Evolutionary conservation across 2,888 invertebrate genomes (phyloP).

Genomic region (Parnassius glacialis): DNA sequence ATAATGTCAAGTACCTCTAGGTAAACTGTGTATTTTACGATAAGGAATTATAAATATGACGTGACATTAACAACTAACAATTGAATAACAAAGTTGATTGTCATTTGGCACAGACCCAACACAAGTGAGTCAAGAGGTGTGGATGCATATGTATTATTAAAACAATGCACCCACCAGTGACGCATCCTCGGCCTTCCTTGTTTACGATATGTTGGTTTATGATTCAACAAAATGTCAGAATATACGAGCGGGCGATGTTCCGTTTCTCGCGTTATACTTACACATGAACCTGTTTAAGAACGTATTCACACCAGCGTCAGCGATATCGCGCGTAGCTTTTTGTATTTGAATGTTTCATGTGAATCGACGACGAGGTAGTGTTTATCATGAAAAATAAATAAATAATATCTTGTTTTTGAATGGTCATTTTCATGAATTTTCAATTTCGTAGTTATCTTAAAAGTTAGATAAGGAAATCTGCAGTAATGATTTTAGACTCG

Average conservation of each 20-base stretch:
- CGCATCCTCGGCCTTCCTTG: conserved; percentile 52
- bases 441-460: too few species aligned
- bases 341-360: neutral
- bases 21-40: too few species aligned
- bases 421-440: too few species aligned
- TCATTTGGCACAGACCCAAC: conserved; percentile 44
- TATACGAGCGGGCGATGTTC: conserved; percentile 13
- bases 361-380: neutral
- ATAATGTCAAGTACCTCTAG: too few species aligned
- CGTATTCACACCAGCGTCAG: conserved; percentile 19
- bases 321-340: neutral
- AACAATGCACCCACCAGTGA: conserved; percentile 49
- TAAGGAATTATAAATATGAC: conserved; percentile 8
- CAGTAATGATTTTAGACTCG: too few species aligned
- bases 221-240: conserved; percentile 47
- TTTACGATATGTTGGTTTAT: conserved; percentile 51
- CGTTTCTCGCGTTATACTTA: conserved; percentile 14
- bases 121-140: conserved; percentile 41
- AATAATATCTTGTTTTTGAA: too few species aligned
- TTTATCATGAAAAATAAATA: too few species aligned
- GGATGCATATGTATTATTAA: conserved; percentile 43
- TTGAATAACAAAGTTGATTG: conserved; percentile 39
- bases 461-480: too few species aligned
- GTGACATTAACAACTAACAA: conserved; percentile 12
- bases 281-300: neutral